Base-by-base conservation (phyloP, 2,797 vertebrate genomes). In the Lateolabrax maculatus region DNA sequence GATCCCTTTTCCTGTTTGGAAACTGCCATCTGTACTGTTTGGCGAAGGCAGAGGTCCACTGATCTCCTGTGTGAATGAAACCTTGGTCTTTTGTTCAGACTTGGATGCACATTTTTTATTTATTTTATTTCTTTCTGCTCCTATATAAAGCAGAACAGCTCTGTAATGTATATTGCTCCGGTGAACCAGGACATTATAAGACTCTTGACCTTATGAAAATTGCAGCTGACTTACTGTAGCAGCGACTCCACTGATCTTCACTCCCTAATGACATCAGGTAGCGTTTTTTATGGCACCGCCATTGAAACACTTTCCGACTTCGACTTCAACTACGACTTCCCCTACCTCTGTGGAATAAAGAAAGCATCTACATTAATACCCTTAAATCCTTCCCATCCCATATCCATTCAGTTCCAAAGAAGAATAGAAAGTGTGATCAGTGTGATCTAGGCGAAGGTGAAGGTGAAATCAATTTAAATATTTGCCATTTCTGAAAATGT, bases 141-240 rank as follows among this genome's bases (percentile, higher is more conserved):
- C 8, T 11, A 9, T 43, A 41, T 23, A 55, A 25, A 46, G 8
- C 39, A 27, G 25, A 61, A 9, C 21, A 34, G 23, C 5, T 11
- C 36, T 46, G 29, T 46, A n/a, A 48, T 12, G 11, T n/a, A 5
- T 5, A 36, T 77, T 27, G 4, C 27, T 82, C 15, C 18, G 15
- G 15, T 58, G 18, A 51, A 53, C 46, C n/a, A n/a, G 39, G 9
- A 36, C 41, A 41, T 23, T n/a, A n/a, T n/a, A n/a, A n/a, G 60
- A 34, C 18, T 57, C 23, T 57, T 68, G 53, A 82, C 58, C 41
- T 75, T 75, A n/a, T 65, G 25, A 9, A 72, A 79, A 69, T n/a
- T 71, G 27, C 18, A 19, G 23, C 34, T 43, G 53, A 29, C 31
- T 37, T 21, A 8, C 27, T n/a, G n/a, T n/a, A n/a, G n/a, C 21